Conservation (phyloP, 2,113 vertebrate genomes). For the Dicrurus megarhynchus region DNA sequence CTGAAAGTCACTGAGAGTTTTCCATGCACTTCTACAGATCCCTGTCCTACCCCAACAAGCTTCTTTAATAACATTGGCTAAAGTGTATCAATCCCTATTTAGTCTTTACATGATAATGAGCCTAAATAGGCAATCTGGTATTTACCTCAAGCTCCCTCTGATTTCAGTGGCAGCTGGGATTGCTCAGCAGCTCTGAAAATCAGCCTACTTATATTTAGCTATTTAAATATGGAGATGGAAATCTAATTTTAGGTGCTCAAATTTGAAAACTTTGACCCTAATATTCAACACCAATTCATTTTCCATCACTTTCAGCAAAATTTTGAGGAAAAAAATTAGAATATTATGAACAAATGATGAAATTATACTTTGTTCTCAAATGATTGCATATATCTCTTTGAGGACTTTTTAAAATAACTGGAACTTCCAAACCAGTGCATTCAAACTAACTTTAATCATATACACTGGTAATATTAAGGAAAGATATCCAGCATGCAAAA, state of each 20-base stretch:
- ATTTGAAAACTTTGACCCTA: background rate
- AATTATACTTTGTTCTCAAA: background rate
- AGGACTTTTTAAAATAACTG: background rate
- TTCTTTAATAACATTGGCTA: background rate
- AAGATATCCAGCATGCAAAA: background rate
- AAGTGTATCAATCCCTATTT: background rate
- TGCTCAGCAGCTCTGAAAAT: constrained; percentile 44
- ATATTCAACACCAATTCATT: background rate
- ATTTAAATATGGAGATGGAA: background rate
- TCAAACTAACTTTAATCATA: background rate
- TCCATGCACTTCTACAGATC: background rate
- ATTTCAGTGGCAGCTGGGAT: constrained; percentile 43
- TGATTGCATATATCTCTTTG: background rate
- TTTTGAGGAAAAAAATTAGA: background rate
- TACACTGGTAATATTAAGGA: background rate
- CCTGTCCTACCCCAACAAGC: background rate
- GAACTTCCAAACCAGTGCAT: background rate
- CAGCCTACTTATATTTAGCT: constrained; percentile 37
- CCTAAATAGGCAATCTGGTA: constrained; percentile 15
- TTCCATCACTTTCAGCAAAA: background rate
- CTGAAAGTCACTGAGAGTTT: background rate
- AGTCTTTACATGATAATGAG: background rate
- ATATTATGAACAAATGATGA: background rate
- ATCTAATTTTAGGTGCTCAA: background rate
- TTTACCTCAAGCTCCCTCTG: constrained; percentile 26